Percentiles rank a stretch among this genome's conserved stretches.
Conservation (phyloP, 2,797 vertebrate species). For the Hephaestus fuliginosus region DNA sequence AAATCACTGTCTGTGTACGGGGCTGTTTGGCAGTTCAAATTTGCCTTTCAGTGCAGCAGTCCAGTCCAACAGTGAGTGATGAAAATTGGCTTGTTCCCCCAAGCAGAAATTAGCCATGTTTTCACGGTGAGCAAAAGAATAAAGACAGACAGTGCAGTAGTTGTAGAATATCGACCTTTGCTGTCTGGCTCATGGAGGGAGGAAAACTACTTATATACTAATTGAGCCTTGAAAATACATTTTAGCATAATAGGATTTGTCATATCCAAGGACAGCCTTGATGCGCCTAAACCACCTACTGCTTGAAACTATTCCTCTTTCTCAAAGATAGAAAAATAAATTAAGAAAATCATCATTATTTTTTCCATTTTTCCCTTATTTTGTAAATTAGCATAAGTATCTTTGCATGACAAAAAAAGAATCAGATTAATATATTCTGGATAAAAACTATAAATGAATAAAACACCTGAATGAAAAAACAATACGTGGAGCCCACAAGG, state of each 20-base stretch:
- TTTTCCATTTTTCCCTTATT: not conserved
- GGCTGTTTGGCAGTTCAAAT: constrained; percentile 24
- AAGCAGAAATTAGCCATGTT: constrained; percentile 30
- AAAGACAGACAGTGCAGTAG: constrained; percentile 5
- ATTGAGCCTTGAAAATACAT: constrained; percentile 14
- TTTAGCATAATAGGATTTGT: constrained; percentile 23
- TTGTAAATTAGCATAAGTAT: constrained; percentile 15
- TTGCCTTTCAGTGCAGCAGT: constrained; percentile 13
- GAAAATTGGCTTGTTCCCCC: constrained; percentile 29
- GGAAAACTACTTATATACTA: constrained; percentile 6
- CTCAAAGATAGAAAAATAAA: constrained; percentile 3
- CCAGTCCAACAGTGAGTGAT: constrained; percentile 13
- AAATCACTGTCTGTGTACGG: constrained; percentile 24
- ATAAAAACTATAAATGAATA: constrained; percentile 27
- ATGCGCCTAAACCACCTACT: not conserved
- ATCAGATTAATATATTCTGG: not conserved
- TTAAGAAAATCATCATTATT: not conserved
- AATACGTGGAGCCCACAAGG: constrained; percentile 12
- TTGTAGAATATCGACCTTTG: constrained; percentile 3
- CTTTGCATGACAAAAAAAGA: not conserved
- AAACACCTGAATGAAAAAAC: constrained; percentile 45
- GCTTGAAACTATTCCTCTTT: not conserved
- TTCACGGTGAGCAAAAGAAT: not conserved
- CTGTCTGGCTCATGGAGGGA: constrained; percentile 8
- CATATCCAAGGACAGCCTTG: constrained; percentile 21